These are phyloP conservation scores for Microcebus tavaratra DNA, from an alignment of 2,113 vertebrate genomes.

Conservation along the genomic window DNA sequence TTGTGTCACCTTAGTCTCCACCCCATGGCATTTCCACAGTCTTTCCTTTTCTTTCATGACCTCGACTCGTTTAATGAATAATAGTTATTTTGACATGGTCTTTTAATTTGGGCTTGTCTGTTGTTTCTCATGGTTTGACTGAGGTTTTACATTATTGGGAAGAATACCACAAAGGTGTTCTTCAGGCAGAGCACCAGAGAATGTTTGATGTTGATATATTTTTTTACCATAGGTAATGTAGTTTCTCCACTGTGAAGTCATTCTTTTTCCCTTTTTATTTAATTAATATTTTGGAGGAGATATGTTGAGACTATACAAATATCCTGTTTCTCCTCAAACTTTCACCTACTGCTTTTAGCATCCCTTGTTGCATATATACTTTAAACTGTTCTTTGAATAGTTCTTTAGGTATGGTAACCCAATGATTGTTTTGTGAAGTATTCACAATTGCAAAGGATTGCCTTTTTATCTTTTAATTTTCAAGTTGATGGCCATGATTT, in stretches of 20 bases:
- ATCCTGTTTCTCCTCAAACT: not conserved
- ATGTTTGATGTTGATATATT: not conserved
- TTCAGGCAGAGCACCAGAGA: not conserved
- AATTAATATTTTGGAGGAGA: not conserved
- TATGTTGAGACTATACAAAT: not conserved
- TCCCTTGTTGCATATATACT: not conserved
- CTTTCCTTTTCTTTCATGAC: not conserved
- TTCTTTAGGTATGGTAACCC: not conserved
- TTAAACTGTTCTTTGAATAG: not conserved
- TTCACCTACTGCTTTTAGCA: not conserved
- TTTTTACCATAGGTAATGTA: not conserved
- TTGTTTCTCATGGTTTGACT: not conserved
- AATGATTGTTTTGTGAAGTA: not conserved
- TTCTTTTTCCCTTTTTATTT: not conserved
- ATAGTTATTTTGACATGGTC: not conserved
- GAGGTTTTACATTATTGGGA: not conserved
- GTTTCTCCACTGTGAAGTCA: not conserved
- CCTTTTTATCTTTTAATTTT: not conserved
- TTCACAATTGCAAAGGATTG: not conserved
- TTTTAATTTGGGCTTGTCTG: not conserved
- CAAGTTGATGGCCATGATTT: not conserved
- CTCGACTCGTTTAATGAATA: not conserved
- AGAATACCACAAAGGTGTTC: not conserved
- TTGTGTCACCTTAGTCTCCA: not conserved
- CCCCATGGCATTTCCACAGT: not conserved